Conservation (phyloP, 1,140 invertebrate species). For the Trinorchestia longiramus region DNA sequence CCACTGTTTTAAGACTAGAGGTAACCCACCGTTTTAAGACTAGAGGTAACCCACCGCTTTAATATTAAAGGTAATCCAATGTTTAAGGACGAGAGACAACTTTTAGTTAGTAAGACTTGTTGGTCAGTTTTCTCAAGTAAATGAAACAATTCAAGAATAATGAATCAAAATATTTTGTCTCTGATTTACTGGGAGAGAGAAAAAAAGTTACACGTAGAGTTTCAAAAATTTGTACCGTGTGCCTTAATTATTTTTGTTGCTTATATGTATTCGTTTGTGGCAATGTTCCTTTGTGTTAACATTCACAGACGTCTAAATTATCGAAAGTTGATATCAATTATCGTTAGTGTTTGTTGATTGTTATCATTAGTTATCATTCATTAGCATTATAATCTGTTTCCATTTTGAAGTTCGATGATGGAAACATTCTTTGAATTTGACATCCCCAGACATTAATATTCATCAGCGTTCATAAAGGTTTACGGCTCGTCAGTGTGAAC, state of each 20-base stretch:
- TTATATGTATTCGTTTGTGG: neutral
- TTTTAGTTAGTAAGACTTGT: too few relatives aligned
- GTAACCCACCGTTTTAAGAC: too few relatives aligned
- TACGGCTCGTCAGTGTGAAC: neutral
- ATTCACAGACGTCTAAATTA: neutral
- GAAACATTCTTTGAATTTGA: neutral
- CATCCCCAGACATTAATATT: neutral
- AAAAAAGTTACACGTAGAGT: too few relatives aligned
- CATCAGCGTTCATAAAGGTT: neutral
- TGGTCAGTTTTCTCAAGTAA: too few relatives aligned
- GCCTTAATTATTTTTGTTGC: neutral
- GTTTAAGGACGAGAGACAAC: too few relatives aligned
- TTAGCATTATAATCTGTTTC: neutral
- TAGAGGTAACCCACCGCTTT: too few relatives aligned
- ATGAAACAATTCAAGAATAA: too few relatives aligned
- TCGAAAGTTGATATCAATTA: neutral
- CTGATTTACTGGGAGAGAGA: too few relatives aligned
- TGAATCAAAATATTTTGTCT: too few relatives aligned
- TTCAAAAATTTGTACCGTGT: too few relatives aligned
- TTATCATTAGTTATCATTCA: neutral
- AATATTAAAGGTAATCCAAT: too few relatives aligned
- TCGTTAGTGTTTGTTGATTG: neutral
- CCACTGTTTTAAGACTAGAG: too few relatives aligned
- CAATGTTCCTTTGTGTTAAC: neutral
- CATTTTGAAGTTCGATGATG: neutral